Conservation (phyloP, 2,113 vertebrate genomes). For the Brachyhypopomus occidentalis region DNA sequence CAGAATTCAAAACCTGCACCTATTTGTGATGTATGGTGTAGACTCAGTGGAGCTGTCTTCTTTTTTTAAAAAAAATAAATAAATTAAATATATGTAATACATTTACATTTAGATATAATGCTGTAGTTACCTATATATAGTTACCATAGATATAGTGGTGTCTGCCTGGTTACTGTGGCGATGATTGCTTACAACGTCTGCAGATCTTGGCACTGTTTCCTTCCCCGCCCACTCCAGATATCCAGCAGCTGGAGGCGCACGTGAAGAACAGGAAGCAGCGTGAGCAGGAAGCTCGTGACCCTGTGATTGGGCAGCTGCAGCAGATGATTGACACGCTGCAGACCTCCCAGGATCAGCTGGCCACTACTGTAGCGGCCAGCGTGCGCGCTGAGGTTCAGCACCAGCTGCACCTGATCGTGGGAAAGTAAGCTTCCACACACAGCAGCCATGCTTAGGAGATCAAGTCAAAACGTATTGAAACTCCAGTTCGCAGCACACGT, state of each 20-base stretch:
- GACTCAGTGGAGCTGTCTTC: neutral
- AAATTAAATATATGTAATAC: neutral
- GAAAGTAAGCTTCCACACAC: constrained; percentile 80
- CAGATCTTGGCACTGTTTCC: constrained; percentile 5
- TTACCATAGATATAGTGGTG: neutral
- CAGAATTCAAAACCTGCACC: neutral
- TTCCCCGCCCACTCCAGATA: constrained; percentile 72
- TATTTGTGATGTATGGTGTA: neutral
- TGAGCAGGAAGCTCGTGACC: constrained; percentile 87
- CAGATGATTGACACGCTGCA: constrained; percentile 86
- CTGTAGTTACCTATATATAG: too few species aligned
- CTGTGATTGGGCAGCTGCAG: constrained; percentile 84
- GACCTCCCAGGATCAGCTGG: constrained; percentile 85
- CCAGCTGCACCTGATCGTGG: constrained; percentile 89
- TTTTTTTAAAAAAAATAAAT: neutral
- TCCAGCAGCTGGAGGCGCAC: constrained; percentile 92
- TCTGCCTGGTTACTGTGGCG: neutral
- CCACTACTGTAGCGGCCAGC: constrained; percentile 77
- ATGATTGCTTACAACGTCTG: neutral
- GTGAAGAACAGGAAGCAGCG: constrained; percentile 85
- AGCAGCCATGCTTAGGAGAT: too few species aligned
- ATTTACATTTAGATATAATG: neutral
- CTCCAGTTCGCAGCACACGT: neutral
- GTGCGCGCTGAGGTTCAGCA: constrained; percentile 91
- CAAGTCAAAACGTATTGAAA: constrained; percentile 11